Conservation (phyloP, 2,113 vertebrate species). For the Silurus meridionalis region DNA sequence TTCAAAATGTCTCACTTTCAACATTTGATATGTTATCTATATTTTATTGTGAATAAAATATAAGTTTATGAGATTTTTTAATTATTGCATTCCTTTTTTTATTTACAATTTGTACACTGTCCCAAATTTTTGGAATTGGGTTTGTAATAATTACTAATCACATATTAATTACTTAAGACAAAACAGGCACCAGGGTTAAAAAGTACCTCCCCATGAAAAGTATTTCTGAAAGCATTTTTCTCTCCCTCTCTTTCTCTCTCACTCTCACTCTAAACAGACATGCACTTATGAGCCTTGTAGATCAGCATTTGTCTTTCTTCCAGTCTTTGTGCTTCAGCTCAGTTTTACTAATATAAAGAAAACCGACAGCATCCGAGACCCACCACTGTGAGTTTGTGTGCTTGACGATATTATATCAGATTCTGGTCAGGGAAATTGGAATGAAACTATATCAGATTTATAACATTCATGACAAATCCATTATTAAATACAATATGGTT, state of each 20-base stretch:
- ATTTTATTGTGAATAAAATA: no score
- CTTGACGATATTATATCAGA: constrained; percentile 9
- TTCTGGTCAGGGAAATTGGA: constrained; percentile 4
- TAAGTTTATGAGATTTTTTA: no score
- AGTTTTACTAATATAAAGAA: constrained; percentile 38
- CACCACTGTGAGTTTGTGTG: constrained; percentile 12
- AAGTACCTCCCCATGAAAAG: neutral
- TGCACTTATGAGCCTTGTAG: constrained; percentile 13
- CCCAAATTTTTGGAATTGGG: no score
- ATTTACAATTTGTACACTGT: no score
- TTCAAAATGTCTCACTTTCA: no score
- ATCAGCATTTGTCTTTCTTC: constrained; percentile 28
- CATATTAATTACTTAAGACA: constrained; percentile 2
- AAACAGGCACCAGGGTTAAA: constrained; percentile 4
- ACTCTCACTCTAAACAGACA: neutral
- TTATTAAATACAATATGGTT: neutral
- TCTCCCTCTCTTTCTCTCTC: neutral
- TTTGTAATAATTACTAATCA: neutral
- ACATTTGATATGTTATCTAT: no score
- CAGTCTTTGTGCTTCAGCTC: constrained; percentile 10
- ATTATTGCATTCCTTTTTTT: no score
- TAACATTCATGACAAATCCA: neutral
- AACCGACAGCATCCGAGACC: constrained; percentile 42
- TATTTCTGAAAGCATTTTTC: neutral
- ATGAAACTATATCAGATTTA: neutral